Evolutionary conservation across 2,888 invertebrate species (phyloP), one percentile per base, ranked within the genome.

Genomic region (Horisme vitalbata): DNA sequence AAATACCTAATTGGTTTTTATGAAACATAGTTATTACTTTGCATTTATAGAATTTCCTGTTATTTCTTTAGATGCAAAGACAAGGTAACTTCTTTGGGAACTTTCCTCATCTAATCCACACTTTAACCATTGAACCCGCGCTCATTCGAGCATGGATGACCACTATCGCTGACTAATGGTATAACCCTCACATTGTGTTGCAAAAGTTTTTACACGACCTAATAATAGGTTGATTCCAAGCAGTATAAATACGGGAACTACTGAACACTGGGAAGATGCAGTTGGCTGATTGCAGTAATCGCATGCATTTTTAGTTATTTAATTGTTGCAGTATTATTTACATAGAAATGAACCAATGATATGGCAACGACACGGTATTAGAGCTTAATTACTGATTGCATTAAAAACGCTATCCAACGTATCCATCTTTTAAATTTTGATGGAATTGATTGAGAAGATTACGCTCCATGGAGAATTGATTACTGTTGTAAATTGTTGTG

Each of bases 211-310:
- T 49, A 35, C 24, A 15, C 32, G 18, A 35, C 41, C 36, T 55
- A 49, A 55, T 52, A 47, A 49, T 37, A 53, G 37, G 47, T 20
- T 41, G 50, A 20, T 36, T 38, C 43, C 35, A 45, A 53, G 44
- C 45, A 45, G 45, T 50, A 47, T 44, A 53, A 46, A 38, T 43
- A 46, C n/a, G n/a, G n/a, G n/a, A n/a, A n/a, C n/a, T n/a, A n/a
- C n/a, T 18, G 18, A 4, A 5, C 6, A 5, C 33, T 41, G 54
- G 33, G 51, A 56, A 60, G 57, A 57, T 55, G 50, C 53, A 55
- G 57, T 57, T 57, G 57, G 55, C 53, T 57, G 59, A 52, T 49
- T 56, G 48, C 45, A 33, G 31, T 55, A 52, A 51, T 43, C 36
- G 36, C 18, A 11, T 15, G 20, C n/a, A 28, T 37, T 2, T 28